Percentiles rank a stretch among this genome's conserved stretches.
Evolutionary conservation across 2,113 vertebrate genomes (phyloP).

Genomic region (Cnemophilus loriae): DNA sequence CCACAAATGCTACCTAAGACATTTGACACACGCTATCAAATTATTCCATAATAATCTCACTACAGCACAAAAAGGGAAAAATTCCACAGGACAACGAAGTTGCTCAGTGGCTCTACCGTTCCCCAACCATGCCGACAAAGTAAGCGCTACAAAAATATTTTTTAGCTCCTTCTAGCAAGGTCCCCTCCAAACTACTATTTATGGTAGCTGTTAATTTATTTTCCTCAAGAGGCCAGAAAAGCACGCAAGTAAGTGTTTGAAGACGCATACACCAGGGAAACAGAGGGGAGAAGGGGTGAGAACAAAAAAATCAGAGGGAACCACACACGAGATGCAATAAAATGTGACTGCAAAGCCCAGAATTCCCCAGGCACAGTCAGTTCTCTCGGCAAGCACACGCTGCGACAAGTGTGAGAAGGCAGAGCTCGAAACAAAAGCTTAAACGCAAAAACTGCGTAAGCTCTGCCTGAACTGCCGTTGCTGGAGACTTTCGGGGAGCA

Average conservation of each 20-base stretch:
- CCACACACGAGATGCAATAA: rapidly evolving
- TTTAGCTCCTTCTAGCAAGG: not conserved
- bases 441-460: rapidly evolving
- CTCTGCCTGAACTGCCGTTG: not conserved
- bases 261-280: not conserved
- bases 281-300: not conserved
- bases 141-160: not conserved
- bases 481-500: not conserved
- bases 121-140: not conserved
- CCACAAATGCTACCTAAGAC: not conserved
- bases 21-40: not conserved
- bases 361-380: not conserved
- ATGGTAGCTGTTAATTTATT: not conserved
- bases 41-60: not conserved
- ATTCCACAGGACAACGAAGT: not conserved
- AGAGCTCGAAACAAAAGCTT: not conserved
- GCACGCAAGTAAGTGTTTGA: not conserved
- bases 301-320: not conserved
- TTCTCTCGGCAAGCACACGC: rapidly evolving
- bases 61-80: not conserved
- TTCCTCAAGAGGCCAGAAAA: not conserved
- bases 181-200: not conserved
- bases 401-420: not conserved
- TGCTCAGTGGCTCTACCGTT: not conserved
- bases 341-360: not conserved